phyloP scores from a whole-genome alignment of 2,113 vertebrate genomes.

The Hepsetus odoe region DNA sequence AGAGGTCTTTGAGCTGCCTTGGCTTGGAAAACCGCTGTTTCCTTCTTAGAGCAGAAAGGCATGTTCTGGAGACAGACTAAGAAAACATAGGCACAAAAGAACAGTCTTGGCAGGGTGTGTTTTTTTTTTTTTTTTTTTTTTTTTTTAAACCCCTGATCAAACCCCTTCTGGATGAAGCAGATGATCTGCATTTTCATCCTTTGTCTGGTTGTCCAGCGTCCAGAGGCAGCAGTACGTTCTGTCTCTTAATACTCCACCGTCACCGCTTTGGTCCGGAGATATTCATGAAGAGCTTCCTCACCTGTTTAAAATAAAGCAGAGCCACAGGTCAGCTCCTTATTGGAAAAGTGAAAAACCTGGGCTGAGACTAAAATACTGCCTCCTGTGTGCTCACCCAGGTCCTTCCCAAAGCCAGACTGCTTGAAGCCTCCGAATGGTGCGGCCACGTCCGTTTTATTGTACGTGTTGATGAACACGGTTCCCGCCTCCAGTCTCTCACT shows the following conservation, averaged over 20 bases:
- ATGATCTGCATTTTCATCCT: not conserved
- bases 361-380: no score
- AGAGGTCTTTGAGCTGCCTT: slow-evolving; percentile 10
- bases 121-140: no score
- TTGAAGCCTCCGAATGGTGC: slow-evolving; percentile 96
- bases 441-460: slow-evolving; percentile 97
- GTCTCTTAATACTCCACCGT: slow-evolving; percentile 89
- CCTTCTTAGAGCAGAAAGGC: slow-evolving; percentile 11
- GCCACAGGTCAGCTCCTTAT: not conserved
- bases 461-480: slow-evolving; percentile 96
- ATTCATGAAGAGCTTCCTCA: slow-evolving; percentile 93
- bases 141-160: slow-evolving; percentile 11
- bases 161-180: slow-evolving; percentile 22
- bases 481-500: slow-evolving; percentile 93
- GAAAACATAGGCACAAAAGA: slow-evolving; percentile 59
- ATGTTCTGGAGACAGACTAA: slow-evolving; percentile 30
- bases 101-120: slow-evolving; percentile 33
- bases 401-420: slow-evolving; percentile 96
- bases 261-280: slow-evolving; percentile 94
- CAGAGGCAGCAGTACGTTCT: not conserved
- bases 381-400: slow-evolving; percentile 81
- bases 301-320: slow-evolving; percentile 71
- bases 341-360: not conserved
- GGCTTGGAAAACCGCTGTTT: not conserved
- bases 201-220: slow-evolving; percentile 34